These are phyloP conservation scores for Hydrozoanthus gracilis DNA, from an alignment of 92 coral and sea anemone species.

Conservation along the genomic window DNA sequence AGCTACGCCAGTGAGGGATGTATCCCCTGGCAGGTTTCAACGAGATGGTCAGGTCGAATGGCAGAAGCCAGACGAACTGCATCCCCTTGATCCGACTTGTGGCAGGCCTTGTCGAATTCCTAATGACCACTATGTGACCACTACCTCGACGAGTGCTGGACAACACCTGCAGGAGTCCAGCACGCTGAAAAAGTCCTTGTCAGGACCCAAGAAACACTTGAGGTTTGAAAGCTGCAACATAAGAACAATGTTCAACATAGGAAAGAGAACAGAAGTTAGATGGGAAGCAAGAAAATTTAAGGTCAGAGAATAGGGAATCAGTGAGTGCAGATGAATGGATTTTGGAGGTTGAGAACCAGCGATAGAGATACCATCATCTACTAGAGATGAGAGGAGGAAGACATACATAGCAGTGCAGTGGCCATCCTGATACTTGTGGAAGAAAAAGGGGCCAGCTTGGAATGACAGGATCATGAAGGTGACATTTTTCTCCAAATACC, in stretches of 20 bases:
- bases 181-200: not conserved
- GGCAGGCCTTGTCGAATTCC: too few relatives aligned
- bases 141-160: too few relatives aligned
- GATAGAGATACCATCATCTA: not conserved
- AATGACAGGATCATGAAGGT: conserved; percentile 12
- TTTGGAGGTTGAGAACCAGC: not conserved
- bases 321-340: conserved; percentile 2
- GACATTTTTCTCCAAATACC: not conserved
- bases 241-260: conserved; percentile 4
- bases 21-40: too few relatives aligned
- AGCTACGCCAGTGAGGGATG: too few relatives aligned
- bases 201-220: not conserved
- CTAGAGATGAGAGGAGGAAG: conserved; percentile 1
- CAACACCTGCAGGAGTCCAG: too few relatives aligned
- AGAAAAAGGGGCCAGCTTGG: not conserved
- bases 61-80: too few relatives aligned
- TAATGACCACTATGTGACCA: too few relatives aligned
- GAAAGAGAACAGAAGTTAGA: not conserved
- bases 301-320: not conserved
- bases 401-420: not conserved
- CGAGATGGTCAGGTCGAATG: too few relatives aligned
- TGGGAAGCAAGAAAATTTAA: not conserved
- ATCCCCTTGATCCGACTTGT: too few relatives aligned
- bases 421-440: too few relatives aligned
- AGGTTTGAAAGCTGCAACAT: conserved; percentile 23